Percentiles rank a stretch among this genome's conserved stretches.
Conservation (phyloP, 2,888 invertebrate genomes). For the Noctua janthina region DNA sequence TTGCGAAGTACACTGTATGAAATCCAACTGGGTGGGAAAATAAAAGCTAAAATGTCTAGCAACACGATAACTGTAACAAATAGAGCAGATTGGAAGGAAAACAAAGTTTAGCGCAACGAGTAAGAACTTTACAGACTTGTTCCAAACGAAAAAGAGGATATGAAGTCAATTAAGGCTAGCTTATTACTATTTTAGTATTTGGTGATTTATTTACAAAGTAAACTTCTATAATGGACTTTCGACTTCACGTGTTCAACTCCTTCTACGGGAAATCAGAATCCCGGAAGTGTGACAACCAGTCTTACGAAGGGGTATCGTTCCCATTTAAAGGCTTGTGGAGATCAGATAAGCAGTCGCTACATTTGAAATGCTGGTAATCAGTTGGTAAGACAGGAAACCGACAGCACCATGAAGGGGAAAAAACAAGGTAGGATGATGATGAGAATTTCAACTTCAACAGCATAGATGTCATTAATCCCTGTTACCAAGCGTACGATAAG, state of each 20-base stretch:
- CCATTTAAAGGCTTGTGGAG: background rate
- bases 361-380: background rate
- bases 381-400: background rate
- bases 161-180: slow-evolving; percentile 42
- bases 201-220: background rate
- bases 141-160: slow-evolving; percentile 40
- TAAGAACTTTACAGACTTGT: slow-evolving; percentile 49
- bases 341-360: background rate
- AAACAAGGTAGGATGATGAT: background rate
- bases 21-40: slow-evolving; percentile 67
- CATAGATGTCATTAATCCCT: slow-evolving; percentile 1
- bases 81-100: slow-evolving; percentile 64
- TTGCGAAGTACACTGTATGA: slow-evolving; percentile 60
- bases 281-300: background rate
- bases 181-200: background rate
- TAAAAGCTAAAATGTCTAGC: slow-evolving; percentile 67
- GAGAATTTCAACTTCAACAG: background rate
- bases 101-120: slow-evolving; percentile 61
- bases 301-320: background rate
- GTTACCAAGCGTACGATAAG: slow-evolving; percentile 8
- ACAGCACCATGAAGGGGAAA: background rate
- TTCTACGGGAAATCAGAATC: background rate
- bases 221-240: background rate
- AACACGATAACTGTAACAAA: slow-evolving; percentile 69
- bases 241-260: no score